Evolutionary conservation across 1,140 invertebrate genomes (phyloP).

Genomic region (Drosophila oshimai): DNA sequence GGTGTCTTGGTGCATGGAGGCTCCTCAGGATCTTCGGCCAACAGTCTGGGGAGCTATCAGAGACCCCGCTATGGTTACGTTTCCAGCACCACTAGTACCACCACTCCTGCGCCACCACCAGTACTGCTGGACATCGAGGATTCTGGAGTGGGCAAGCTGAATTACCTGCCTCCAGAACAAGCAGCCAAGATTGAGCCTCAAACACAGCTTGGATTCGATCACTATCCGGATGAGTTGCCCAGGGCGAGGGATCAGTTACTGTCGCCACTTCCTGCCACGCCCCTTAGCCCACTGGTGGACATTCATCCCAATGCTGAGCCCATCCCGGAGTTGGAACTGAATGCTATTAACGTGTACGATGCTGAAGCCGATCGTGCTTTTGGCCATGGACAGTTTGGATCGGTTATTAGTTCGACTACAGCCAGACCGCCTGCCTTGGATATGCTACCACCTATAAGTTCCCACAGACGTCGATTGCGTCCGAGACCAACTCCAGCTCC

Average conservation of each 20-base stretch:
- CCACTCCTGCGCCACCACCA: constrained; percentile 39
- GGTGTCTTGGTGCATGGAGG: constrained; percentile 85
- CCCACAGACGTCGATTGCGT: constrained; percentile 44
- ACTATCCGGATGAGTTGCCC: constrained; percentile 76
- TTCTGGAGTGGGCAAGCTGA: constrained; percentile 70
- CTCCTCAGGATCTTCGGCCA: constrained; percentile 47
- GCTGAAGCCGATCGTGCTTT: constrained; percentile 67
- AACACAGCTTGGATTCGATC: constrained; percentile 74
- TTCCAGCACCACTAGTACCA: constrained; percentile 56
- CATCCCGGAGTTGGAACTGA: constrained; percentile 37
- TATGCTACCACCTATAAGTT: constrained; percentile 63
- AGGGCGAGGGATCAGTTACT: constrained; percentile 42
- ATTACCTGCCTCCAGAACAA: constrained; percentile 80
- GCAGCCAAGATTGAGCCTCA: constrained; percentile 71
- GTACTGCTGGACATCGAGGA: constrained; percentile 50
- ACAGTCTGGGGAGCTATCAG: constrained; percentile 34
- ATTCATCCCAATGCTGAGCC: constrained; percentile 58
- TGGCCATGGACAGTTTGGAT: constrained; percentile 46
- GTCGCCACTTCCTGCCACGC: constrained; percentile 9
- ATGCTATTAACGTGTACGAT: constrained; percentile 70
- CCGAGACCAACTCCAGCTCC: constrained; percentile 57
- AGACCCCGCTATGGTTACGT: constrained; percentile 39
- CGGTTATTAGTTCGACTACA: constrained; percentile 76
- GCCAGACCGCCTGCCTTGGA: constrained; percentile 62
- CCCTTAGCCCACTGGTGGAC: constrained; percentile 33